Base-by-base conservation (phyloP, 2,888 invertebrate genomes). In the Marasmarcha lunaedactyla region DNA sequence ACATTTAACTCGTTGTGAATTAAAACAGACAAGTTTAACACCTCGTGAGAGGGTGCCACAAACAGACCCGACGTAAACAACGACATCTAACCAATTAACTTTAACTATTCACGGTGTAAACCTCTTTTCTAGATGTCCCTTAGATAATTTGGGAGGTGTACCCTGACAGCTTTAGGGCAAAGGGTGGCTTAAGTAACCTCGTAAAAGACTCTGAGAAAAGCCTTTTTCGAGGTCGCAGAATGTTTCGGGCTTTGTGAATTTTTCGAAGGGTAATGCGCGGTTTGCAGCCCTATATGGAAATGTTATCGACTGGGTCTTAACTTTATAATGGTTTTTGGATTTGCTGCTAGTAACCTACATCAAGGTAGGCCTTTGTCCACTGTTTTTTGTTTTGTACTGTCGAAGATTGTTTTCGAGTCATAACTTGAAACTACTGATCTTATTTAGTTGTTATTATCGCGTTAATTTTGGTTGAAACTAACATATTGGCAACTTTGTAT, bases 91-190 rank as follows among this genome's bases (percentile, higher is more conserved):
- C 52, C 61, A 61, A 68, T 73, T 72, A 71, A 64, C 58, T 57
- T 69, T 59, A 63, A 65, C 62, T 66, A 70, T 73, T 71, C 59
- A 65, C 61, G 59, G 61, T 57, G 51, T 52, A 63, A 71, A 69
- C 68, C 71, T 67, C 56, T 65, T 60, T 57, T 55, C 51, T 54
- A 63, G 59, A 63, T 62, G 63, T 68, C 64, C 65, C 63, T 55
- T 59, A 70, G 64, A 70, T 70, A 70, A 71, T 73, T 71, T 67
- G 62, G 59, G 64, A 61, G 51, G 51, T 52, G 57, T 57, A 54
- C 52, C 57, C 48, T 50, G 54, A 50, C 54, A 55, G 59, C 56
- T 63, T 20, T 63, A 59, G 63, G 62, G 70, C 69, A 35, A 58
- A 67, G 65, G 66, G 64, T 63, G 63, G 55, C 60, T 56, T 63